Conservation (phyloP, 1,140 invertebrate species). For the Danaus melanippus region DNA sequence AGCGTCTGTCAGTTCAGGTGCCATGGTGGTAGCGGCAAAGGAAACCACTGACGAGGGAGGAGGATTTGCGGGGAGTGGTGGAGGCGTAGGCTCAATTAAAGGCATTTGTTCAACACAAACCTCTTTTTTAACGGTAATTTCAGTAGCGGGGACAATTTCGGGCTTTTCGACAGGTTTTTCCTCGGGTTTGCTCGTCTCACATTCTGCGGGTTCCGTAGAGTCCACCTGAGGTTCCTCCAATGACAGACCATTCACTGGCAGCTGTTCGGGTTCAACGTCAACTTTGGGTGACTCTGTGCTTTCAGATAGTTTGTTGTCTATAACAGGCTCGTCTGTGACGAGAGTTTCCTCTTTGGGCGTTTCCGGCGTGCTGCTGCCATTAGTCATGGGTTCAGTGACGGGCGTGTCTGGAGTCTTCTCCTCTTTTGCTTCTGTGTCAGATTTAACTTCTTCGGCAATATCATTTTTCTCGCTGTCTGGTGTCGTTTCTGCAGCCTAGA, state of each 20-base stretch:
- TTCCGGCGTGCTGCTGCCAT: constrained; percentile 65
- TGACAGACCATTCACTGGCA: constrained; percentile 62
- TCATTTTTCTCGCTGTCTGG: constrained; percentile 44
- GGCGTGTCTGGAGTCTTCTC: constrained; percentile 68
- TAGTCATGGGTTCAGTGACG: constrained; percentile 67
- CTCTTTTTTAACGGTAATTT: constrained; percentile 65
- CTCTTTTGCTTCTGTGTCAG: constrained; percentile 45
- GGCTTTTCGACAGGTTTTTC: constrained; percentile 40
- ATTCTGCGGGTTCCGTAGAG: constrained; percentile 34
- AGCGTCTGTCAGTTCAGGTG: constrained; percentile 65
- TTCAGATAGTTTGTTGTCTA: constrained; percentile 28
- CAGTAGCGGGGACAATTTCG: constrained; percentile 50
- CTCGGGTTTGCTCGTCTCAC: constrained; percentile 48
- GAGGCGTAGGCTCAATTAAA: constrained; percentile 66
- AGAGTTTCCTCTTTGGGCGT: constrained; percentile 53
- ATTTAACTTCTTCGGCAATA: constrained; percentile 41
- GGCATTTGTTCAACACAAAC: constrained; percentile 70
- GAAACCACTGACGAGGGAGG: constrained; percentile 70
- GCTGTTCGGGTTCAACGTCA: constrained; percentile 48
- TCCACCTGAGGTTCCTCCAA: constrained; percentile 53
- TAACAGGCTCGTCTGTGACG: constrained; percentile 30
- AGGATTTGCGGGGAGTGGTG: constrained; percentile 67
- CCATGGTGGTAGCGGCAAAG: constrained; percentile 70
- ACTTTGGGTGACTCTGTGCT: constrained; percentile 38
- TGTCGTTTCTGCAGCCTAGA: constrained; percentile 48